A percentile compares a stretch with the other conserved stretches of the same genome.
Conservation (phyloP, 2,888 invertebrate genomes). For the Linnaemya tessellans region DNA sequence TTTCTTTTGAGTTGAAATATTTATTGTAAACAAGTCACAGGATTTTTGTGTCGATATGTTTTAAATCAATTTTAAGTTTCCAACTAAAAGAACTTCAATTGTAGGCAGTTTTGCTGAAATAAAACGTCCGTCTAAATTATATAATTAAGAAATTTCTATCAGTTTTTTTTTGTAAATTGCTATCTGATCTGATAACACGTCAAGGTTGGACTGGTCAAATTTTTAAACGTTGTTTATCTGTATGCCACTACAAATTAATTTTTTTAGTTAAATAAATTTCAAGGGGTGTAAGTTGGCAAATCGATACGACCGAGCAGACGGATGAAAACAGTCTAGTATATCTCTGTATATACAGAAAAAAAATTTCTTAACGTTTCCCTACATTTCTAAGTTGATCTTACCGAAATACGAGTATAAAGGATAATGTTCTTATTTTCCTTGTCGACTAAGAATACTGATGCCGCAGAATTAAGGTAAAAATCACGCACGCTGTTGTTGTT, state of each 20-base stretch:
- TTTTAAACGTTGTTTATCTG: background rate
- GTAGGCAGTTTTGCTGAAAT: background rate
- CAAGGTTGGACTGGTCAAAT: constrained; percentile 14
- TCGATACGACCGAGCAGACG: background rate
- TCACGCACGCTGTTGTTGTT: too few relatives aligned
- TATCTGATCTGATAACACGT: constrained; percentile 9
- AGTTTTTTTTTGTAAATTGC: background rate
- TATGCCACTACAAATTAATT: background rate
- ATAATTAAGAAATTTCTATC: background rate
- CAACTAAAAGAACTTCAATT: background rate
- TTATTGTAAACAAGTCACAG: background rate
- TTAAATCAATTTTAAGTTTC: background rate
- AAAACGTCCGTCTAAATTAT: constrained; percentile 2
- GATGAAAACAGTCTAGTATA: too few relatives aligned
- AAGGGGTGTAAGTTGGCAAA: background rate
- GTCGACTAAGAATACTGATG: too few relatives aligned
- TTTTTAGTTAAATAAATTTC: background rate
- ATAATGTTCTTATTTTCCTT: too few relatives aligned
- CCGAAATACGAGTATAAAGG: too few relatives aligned
- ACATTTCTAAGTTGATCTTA: too few relatives aligned
- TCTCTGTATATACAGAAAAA: too few relatives aligned
- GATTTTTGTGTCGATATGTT: background rate
- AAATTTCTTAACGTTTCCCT: too few relatives aligned
- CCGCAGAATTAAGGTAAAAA: too few relatives aligned
- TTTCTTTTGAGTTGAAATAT: background rate